Percentiles rank a stretch among this genome's conserved stretches.
Evolutionary conservation across 1,140 invertebrate species (phyloP).

Genomic region (Apocrypta bakeri): DNA sequence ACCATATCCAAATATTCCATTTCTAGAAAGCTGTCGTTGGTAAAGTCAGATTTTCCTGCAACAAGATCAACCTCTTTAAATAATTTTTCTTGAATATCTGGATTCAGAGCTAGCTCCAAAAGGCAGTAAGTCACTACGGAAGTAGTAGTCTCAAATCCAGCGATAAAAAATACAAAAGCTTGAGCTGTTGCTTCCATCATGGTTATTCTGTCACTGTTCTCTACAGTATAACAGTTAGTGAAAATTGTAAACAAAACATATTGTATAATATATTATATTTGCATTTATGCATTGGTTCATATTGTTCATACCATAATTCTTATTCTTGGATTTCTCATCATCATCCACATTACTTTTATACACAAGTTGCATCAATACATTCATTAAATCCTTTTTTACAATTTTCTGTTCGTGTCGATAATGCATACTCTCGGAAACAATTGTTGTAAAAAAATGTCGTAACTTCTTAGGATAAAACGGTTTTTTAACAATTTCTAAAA

Average conservation of each 20-base stretch:
- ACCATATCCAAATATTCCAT: conserved; percentile 46
- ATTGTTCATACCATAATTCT: conserved; percentile 60
- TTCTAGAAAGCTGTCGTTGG: neutral
- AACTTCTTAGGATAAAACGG: conserved; percentile 52
- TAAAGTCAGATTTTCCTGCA: conserved; percentile 26
- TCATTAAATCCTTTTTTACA: conserved; percentile 70
- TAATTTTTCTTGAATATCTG: conserved; percentile 65
- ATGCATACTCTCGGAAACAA: conserved; percentile 74
- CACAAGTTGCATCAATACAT: conserved; percentile 61
- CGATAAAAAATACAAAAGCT: conserved; percentile 61
- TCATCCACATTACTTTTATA: conserved; percentile 57
- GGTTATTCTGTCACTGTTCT: conserved; percentile 31
- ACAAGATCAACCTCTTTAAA: conserved; percentile 60
- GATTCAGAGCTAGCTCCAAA: conserved; percentile 65
- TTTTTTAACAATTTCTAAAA: conserved; percentile 46
- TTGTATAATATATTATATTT: no score
- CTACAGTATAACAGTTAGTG: no score
- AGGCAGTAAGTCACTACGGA: conserved; percentile 59
- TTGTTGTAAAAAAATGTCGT: conserved; percentile 70
- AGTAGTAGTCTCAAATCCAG: conserved; percentile 69
- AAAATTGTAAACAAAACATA: no score
- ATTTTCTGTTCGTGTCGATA: conserved; percentile 70
- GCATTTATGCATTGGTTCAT: no score
- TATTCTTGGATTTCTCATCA: conserved; percentile 42
- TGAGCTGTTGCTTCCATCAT: conserved; percentile 56